Evolutionary conservation across 1,140 invertebrate species (phyloP).

Genomic region (Lepidurus apus): DNA sequence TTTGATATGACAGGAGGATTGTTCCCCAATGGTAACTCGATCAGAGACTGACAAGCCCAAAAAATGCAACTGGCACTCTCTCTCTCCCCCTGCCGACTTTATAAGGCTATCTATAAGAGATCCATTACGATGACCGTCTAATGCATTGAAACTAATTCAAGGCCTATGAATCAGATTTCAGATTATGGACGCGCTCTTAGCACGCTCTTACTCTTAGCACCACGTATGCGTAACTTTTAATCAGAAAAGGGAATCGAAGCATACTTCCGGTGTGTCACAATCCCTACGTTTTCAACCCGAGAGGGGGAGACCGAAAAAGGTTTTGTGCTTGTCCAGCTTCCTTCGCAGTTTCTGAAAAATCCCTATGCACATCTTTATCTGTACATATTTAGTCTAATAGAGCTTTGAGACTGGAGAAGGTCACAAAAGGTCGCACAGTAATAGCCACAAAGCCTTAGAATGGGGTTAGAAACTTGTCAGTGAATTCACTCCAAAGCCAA

Average conservation of each 20-base stretch:
- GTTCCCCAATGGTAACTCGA: conserved; percentile 14
- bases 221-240: background rate
- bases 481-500: too few relatives aligned
- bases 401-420: too few relatives aligned
- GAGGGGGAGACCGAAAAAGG: background rate
- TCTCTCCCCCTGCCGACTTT: background rate
- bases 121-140: conserved; percentile 17
- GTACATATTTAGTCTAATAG: too few relatives aligned
- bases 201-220: background rate
- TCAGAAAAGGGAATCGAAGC: background rate
- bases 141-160: background rate
- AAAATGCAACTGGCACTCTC: background rate
- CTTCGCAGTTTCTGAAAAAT: too few relatives aligned
- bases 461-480: too few relatives aligned
- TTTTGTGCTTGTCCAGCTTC: background rate
- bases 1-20: conserved; percentile 15
- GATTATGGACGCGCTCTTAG: background rate
- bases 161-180: background rate
- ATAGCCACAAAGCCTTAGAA: too few relatives aligned
- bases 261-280: background rate
- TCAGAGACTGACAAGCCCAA: conserved; percentile 15
- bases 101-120: background rate
- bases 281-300: background rate
- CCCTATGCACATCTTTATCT: too few relatives aligned
- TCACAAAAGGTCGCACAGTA: too few relatives aligned